These are phyloP conservation scores for Pantherophis alleghaniensis DNA, from an alignment of 2,797 vertebrate genomes.

Conservation along the genomic window DNA sequence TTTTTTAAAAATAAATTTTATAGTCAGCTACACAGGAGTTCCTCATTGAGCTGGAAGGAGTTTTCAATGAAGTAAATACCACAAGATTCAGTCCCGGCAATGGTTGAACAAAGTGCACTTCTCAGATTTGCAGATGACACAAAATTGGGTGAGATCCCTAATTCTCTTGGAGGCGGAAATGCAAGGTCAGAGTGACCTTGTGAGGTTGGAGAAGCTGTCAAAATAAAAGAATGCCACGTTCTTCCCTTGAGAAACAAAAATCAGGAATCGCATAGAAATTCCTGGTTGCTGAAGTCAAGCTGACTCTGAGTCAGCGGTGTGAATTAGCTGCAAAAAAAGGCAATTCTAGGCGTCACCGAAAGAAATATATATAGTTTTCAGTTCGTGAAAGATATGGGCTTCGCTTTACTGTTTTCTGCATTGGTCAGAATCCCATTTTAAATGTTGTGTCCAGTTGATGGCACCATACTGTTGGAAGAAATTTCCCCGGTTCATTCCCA, in stretches of 20 bases:
- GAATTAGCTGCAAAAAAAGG: not conserved
- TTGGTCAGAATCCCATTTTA: not conserved
- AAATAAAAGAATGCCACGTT: not conserved
- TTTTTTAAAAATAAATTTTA: not conserved
- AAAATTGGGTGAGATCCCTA: not conserved
- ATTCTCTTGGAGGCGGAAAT: not conserved
- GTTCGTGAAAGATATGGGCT: not conserved
- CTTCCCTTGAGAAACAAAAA: not conserved
- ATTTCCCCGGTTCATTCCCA: too few relatives aligned
- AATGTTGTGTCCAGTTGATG: not conserved
- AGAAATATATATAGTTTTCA: not conserved
- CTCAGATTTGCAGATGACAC: not conserved
- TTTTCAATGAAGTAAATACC: not conserved
- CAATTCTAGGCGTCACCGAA: not conserved
- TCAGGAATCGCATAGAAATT: not conserved
- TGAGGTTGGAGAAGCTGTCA: not conserved
- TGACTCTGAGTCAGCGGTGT: not conserved
- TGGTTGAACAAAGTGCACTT: not conserved
- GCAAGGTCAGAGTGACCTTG: not conserved
- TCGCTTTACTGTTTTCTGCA: not conserved
- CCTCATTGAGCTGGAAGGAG: not conserved
- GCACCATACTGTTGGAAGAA: not conserved
- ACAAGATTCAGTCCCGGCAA: not conserved
- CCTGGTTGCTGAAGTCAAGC: not conserved
- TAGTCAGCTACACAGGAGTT: not conserved